Percentiles rank a stretch among this genome's conserved stretches.
These are phyloP conservation scores for Euphonia xanthogaster DNA, from an alignment of 2,797 vertebrate genomes.

Conservation along the genomic window DNA sequence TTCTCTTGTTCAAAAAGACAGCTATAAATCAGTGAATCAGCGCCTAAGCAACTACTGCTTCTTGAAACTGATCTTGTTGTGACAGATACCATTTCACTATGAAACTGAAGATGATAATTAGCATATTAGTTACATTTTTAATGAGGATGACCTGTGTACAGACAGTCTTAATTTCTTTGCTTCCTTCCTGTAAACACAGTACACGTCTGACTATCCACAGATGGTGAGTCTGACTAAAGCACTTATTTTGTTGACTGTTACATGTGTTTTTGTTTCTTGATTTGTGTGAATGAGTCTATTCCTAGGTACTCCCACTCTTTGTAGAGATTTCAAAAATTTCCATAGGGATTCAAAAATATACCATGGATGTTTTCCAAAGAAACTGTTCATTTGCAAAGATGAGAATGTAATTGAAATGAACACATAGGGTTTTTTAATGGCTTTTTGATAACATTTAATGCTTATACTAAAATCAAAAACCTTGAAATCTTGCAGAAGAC, in stretches of 20 bases:
- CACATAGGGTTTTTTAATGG: accelerated
- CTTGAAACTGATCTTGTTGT: neutral
- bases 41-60: neutral
- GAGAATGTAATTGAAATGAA: neutral
- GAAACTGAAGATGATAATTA: neutral
- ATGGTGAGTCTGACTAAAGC: neutral
- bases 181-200: neutral
- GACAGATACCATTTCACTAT: neutral
- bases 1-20: neutral
- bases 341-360: neutral
- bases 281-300: neutral
- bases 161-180: neutral
- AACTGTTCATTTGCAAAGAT: neutral
- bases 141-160: neutral
- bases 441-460: neutral
- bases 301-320: neutral
- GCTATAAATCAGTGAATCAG: neutral
- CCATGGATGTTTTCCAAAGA: neutral
- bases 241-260: neutral
- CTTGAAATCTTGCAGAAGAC: neutral
- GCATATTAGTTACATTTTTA: neutral
- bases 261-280: neutral
- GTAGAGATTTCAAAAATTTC: neutral
- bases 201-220: neutral
- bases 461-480: neutral